Base-by-base conservation (phyloP, 2,888 invertebrate species). In the Electrophaes corylata region DNA sequence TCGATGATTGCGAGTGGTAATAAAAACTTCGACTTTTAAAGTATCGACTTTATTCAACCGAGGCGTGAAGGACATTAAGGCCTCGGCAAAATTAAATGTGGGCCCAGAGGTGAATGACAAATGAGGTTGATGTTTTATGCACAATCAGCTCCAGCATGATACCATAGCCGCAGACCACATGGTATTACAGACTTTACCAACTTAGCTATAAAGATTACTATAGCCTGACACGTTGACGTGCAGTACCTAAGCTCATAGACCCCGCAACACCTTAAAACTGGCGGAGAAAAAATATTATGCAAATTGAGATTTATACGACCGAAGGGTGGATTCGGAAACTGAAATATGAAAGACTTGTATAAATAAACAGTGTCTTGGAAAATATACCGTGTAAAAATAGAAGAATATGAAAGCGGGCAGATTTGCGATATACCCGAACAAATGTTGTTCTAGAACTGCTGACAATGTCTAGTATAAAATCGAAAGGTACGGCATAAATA, bases 261-360 rank as follows among this genome's bases (percentile, higher is more conserved):
- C 64, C 64, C 54, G 66, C 68, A 70, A 71, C 78, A 76, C 72
- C 74, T 76, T 72, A 67, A 73, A 72, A 78, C 71, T 69, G 72
- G 61, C 67, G 71, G 60, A 62, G 67, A 65, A 78, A 79, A 76
- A 78, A 76, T 78, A 78, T 79, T 79, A 80, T 80, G 80, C 72
- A 80, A 80, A 80, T 79, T 77, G 76, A 75, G 75, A 81, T 79
- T 79, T 77, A 80, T 79, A 76, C 78, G 66, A 59, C 68, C 65
- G 67, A 68, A 69, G 67, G 70, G 67, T 67, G 70, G 67, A 63
- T 70, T 67, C 67, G 60, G 70, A 73, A 69, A 77, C 76, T 70
- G 71, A 72, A 75, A 73, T 69, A 70, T 69, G 67, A 67, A 71
- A 70, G 69, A 67, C 69, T 69, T 69, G 67, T 65, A 69, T 69